Percentiles rank a stretch among this genome's conserved stretches.
Evolutionary conservation across 1,140 invertebrate species (phyloP).

Genomic region (Reticulitermes speratus): DNA sequence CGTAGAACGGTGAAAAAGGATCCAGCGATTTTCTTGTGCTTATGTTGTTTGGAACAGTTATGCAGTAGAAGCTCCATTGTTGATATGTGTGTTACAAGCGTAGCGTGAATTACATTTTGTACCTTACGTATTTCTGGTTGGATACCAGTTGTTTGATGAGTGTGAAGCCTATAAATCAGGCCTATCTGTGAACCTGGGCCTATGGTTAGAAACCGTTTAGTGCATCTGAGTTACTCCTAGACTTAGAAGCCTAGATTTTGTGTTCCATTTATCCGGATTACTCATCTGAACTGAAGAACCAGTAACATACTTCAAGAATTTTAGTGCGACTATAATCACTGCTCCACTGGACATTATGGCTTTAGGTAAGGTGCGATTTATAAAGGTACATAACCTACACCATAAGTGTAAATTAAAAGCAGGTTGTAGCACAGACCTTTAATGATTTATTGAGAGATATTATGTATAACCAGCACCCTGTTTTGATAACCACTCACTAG

Average conservation of each 20-base stretch:
- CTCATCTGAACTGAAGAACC: not conserved
- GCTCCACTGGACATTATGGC: not conserved
- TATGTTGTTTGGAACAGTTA: not conserved
- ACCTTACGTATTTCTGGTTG: not conserved
- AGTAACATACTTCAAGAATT: not conserved
- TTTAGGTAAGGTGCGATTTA: not conserved
- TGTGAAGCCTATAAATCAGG: not conserved
- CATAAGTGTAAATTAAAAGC: not conserved
- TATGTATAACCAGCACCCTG: not conserved
- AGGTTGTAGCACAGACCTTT: not conserved
- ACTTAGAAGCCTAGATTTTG: not conserved
- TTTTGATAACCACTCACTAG: not conserved
- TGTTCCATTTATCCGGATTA: not conserved
- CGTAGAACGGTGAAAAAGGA: conserved; percentile 13
- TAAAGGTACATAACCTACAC: not conserved
- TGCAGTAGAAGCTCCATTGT: not conserved
- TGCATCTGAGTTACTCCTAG: not conserved
- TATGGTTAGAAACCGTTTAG: not conserved
- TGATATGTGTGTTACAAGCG: not conserved
- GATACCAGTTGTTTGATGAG: not conserved
- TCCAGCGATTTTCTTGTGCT: not conserved
- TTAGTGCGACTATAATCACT: not conserved
- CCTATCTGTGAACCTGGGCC: not conserved
- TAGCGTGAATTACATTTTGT: not conserved
- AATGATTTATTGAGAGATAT: not conserved